Conservation (phyloP, 2,113 vertebrate species). For the Cyrtonyx montezumae region DNA sequence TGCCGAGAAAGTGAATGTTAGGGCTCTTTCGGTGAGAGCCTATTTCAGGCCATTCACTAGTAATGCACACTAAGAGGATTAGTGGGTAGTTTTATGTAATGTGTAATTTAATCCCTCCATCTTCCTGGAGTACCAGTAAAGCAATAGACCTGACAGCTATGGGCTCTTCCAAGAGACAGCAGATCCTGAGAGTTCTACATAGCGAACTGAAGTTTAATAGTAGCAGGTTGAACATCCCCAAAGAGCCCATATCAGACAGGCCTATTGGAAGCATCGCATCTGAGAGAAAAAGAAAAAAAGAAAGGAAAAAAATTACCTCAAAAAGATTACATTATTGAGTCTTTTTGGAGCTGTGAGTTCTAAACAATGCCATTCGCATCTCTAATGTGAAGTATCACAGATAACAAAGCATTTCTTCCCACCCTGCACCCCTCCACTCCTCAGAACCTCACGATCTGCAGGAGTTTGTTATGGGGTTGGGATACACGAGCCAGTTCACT, state of each 20-base stretch:
- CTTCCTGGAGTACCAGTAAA: constrained; percentile 69
- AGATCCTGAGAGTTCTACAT: not conserved
- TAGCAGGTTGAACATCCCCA: constrained; percentile 44
- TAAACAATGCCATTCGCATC: constrained; percentile 74
- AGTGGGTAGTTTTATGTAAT: constrained; percentile 65
- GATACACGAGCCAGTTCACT: not conserved
- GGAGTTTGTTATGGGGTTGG: not conserved
- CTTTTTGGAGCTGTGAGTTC: constrained; percentile 71
- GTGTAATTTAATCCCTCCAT: constrained; percentile 59
- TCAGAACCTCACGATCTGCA: not conserved
- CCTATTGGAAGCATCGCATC: constrained; percentile 56
- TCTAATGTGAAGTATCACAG: constrained; percentile 65
- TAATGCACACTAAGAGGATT: constrained; percentile 69
- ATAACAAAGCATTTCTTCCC: constrained; percentile 51
- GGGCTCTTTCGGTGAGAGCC: constrained; percentile 58
- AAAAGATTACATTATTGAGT: constrained; percentile 49
- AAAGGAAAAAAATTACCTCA: not conserved
- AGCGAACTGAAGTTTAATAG: constrained; percentile 39
- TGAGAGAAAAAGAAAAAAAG: not conserved
- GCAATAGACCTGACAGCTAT: constrained; percentile 62
- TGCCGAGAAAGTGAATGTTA: constrained; percentile 70
- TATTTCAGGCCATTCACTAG: constrained; percentile 70
- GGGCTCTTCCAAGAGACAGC: constrained; percentile 61
- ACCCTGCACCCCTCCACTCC: not conserved
- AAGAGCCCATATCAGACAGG: constrained; percentile 47